These are phyloP conservation scores for Caiman crocodilus DNA, from an alignment of 2,797 vertebrate genomes.

Conservation along the genomic window DNA sequence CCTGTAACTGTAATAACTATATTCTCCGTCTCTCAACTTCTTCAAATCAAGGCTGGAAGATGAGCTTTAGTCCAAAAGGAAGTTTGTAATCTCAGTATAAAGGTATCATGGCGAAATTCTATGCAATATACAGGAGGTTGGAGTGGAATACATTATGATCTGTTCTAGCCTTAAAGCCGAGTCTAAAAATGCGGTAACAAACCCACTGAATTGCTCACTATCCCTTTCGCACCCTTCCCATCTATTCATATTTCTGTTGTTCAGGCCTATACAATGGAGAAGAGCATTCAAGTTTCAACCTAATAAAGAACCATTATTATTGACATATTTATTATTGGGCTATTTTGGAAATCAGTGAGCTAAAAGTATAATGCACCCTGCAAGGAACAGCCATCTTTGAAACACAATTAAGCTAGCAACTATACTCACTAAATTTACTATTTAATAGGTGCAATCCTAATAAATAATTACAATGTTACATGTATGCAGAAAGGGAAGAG, in stretches of 20 bases:
- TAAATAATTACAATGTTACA: neutral
- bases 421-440: neutral
- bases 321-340: too few species aligned
- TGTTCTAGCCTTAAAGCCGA: neutral
- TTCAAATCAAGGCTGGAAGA: conserved; percentile 18
- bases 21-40: neutral
- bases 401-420: neutral
- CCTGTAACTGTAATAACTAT: neutral
- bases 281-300: neutral
- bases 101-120: neutral
- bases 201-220: neutral
- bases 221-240: neutral
- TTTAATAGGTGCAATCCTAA: neutral
- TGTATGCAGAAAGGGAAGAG: neutral
- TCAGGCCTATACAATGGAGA: neutral
- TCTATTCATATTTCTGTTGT: neutral
- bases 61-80: neutral
- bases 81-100: neutral
- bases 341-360: neutral
- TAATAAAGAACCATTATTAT: too few species aligned
- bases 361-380: neutral
- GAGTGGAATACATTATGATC: neutral
- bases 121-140: neutral
- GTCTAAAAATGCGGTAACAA: neutral
- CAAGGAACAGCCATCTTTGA: neutral